Evolutionary conservation across 2,113 vertebrate genomes (phyloP).

Genomic region (Microcebus murinus): DNA sequence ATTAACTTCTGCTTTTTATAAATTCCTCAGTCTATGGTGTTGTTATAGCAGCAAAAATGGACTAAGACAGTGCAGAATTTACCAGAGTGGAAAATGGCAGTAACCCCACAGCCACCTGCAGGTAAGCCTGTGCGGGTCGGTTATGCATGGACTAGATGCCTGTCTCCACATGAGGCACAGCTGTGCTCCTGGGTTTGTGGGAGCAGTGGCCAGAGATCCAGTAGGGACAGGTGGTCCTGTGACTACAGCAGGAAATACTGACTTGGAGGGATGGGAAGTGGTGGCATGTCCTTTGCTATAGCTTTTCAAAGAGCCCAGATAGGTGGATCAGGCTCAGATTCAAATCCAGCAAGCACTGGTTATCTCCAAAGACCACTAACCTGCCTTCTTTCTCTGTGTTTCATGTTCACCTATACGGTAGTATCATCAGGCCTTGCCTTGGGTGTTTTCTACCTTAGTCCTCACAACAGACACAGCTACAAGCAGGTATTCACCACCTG

Average conservation of each 20-base stretch:
- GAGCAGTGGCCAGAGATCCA: neutral
- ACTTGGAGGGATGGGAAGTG: fast-evolving
- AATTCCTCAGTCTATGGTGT: neutral
- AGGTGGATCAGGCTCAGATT: neutral
- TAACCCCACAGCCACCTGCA: fast-evolving
- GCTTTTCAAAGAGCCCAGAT: neutral
- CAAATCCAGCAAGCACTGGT: neutral
- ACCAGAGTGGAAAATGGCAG: fast-evolving
- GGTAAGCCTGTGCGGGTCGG: fast-evolving
- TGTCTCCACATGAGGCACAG: fast-evolving
- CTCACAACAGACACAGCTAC: neutral
- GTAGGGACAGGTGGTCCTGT: neutral
- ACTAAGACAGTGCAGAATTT: neutral
- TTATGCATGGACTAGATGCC: fast-evolving
- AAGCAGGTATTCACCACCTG: fast-evolving
- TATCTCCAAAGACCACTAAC: fast-evolving
- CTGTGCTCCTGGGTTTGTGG: neutral
- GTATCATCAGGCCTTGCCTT: neutral
- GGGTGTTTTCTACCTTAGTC: fast-evolving
- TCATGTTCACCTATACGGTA: neutral
- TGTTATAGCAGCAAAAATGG: neutral
- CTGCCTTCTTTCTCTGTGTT: neutral
- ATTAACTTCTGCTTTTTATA: neutral
- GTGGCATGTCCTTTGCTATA: fast-evolving
- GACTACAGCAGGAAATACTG: neutral